Conservation (phyloP, 1,140 invertebrate species). For the Galleria mellonella region DNA sequence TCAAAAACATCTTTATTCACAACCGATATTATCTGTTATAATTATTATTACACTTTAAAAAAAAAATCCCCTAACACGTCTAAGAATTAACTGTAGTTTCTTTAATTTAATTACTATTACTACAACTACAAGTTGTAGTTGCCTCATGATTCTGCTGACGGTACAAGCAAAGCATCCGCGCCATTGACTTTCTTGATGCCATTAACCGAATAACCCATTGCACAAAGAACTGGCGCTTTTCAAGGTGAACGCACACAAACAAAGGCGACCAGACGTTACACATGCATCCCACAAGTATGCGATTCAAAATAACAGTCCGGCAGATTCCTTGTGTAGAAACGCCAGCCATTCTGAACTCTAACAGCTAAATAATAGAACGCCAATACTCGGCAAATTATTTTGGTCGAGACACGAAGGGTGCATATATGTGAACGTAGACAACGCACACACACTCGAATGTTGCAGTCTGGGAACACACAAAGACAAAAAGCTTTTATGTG, state of each 20-base stretch:
- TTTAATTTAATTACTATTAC: no score
- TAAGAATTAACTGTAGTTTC: no score
- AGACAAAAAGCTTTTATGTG: conserved; percentile 4
- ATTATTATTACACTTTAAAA: no score
- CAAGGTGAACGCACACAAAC: conserved; percentile 69
- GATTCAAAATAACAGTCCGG: conserved; percentile 58
- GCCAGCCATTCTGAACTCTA: conserved; percentile 22
- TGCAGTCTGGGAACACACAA: conserved; percentile 53
- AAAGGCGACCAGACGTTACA: conserved; percentile 4
- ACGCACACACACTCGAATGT: conserved; percentile 28
- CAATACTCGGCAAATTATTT: conserved; percentile 10
- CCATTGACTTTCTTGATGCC: conserved; percentile 71
- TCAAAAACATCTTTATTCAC: no score
- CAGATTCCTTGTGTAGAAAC: conserved; percentile 11
- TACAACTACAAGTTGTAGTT: background rate
- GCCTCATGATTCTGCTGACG: conserved; percentile 27
- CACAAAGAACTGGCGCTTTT: conserved; percentile 71
- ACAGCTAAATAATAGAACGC: background rate
- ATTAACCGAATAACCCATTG: conserved; percentile 74
- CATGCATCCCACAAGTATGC: conserved; percentile 27
- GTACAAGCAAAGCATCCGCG: conserved; percentile 54
- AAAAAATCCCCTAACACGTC: no score
- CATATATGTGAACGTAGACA: conserved; percentile 40
- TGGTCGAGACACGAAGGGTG: conserved; percentile 62
- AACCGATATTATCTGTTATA: no score